Base-by-base conservation (phyloP, 2,888 invertebrate genomes). In the Cerastis rubricosa region DNA sequence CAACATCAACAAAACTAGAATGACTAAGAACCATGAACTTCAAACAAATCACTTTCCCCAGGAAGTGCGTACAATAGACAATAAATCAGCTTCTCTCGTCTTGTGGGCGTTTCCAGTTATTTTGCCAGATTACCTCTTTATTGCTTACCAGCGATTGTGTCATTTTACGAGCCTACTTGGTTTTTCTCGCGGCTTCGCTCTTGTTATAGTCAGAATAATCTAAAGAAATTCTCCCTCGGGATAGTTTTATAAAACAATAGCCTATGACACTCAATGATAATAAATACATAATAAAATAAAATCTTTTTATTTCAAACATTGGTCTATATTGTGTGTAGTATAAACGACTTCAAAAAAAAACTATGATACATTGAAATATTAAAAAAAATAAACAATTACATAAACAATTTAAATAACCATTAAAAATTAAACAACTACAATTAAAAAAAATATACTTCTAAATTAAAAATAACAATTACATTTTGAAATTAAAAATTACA, bases 1-100 rank as follows among this genome's bases (percentile, higher is more conserved):
- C 49, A 67, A 57, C 25, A 54, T 25, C 66, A 67, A 61, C 40
- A 83, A 57, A 57, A 57, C 29, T n/a, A 7, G 54, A 40, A 69
- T 74, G 71, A 83, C 84, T 83, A 80, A 86, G 69, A 71, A 29
- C 59, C 57, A 83, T 77, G 71, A 84, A 83, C 67, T 79, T 64
- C 40, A 81, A 78, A 86, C 85, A 83, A 88, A 87, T 88, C 78
- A 89, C 90, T 90, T 91, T 91, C 90, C 78, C 87, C 74, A 81
- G 78, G 83, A 85, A 85, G 49, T 79, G 43, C n/a, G 66, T 49
- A 88, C 84, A 88, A 88, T 88, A 67, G 84, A 29, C 64, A 51
- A 86, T 83, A 85, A 87, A 87, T 87, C 79, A 68, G 57, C 40
- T 47, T 14, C 57, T 57, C 35, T 59, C 78, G 63, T 76, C 63